Evolutionary conservation across 2,113 vertebrate species (phyloP).

Genomic region (Carassius gibelio): DNA sequence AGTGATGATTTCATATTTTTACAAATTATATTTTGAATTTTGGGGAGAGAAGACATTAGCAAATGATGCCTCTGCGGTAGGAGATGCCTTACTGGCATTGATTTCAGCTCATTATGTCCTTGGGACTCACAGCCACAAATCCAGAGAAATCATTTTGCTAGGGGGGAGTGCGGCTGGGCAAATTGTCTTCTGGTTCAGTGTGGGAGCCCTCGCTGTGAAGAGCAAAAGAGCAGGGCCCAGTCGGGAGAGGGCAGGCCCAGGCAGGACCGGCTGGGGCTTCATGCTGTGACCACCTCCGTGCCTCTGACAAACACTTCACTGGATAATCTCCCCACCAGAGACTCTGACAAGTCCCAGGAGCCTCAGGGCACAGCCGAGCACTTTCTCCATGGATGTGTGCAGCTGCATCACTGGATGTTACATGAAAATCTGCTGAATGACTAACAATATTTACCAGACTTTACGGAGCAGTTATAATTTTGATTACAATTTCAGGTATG

Average conservation of each 20-base stretch:
- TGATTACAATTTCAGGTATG: background rate
- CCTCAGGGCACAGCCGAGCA: too few relatives aligned
- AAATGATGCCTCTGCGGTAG: conserved; percentile 58
- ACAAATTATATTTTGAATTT: background rate
- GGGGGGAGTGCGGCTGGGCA: conserved; percentile 65
- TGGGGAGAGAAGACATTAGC: background rate
- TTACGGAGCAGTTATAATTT: background rate
- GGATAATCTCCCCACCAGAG: conserved; percentile 76
- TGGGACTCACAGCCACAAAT: conserved; percentile 68
- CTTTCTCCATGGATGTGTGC: conserved; percentile 46
- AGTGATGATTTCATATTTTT: background rate
- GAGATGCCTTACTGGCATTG: conserved; percentile 68
- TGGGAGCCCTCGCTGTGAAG: conserved; percentile 70
- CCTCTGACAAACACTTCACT: conserved; percentile 76
- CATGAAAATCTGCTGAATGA: conserved; percentile 11
- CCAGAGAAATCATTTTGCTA: conserved; percentile 69
- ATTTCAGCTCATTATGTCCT: conserved; percentile 77
- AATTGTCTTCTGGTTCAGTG: conserved; percentile 73
- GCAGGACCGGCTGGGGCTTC: conserved; percentile 69
- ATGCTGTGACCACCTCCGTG: conserved; percentile 75
- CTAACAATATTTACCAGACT: background rate
- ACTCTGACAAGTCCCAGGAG: conserved; percentile 72
- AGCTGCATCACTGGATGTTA: conserved; percentile 2
- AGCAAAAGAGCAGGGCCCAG: conserved; percentile 75
- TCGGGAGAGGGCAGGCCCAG: conserved; percentile 77